Evolutionary conservation across 2,888 invertebrate species (phyloP).

Genomic region (Chrysolina haemoptera): DNA sequence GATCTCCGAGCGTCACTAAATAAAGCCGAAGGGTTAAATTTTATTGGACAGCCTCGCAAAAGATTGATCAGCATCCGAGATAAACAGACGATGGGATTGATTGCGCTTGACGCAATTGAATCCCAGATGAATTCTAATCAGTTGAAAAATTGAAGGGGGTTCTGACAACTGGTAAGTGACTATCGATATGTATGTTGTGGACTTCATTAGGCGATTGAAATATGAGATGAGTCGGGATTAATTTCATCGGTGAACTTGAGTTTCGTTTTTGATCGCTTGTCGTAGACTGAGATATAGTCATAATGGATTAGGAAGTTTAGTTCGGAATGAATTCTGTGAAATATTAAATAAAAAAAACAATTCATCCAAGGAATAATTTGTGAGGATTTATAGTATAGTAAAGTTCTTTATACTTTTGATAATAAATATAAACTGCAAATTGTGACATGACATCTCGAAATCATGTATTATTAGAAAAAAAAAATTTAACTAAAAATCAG

Average conservation of each 20-base stretch:
- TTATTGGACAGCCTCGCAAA: constrained; percentile 56
- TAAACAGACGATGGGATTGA: constrained; percentile 55
- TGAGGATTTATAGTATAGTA: too few species aligned
- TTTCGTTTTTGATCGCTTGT: background rate
- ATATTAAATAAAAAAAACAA: too few species aligned
- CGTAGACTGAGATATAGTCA: background rate
- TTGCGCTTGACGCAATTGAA: constrained; percentile 58
- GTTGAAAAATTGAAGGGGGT: constrained; percentile 57
- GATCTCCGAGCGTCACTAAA: constrained; percentile 52
- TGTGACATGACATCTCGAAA: too few species aligned
- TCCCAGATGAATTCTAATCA: constrained; percentile 51
- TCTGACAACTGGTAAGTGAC: constrained; percentile 53
- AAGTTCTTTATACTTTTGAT: too few species aligned
- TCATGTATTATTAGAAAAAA: too few species aligned
- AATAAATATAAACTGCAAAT: too few species aligned
- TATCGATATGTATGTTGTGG: constrained; percentile 30
- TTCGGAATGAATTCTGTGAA: too few species aligned
- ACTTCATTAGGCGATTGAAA: constrained; percentile 12
- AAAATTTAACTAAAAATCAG: too few species aligned
- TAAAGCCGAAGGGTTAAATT: constrained; percentile 55
- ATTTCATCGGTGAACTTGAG: background rate
- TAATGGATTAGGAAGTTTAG: background rate
- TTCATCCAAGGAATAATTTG: too few species aligned
- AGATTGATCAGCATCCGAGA: constrained; percentile 52
- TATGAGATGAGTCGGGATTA: constrained; percentile 20